Evolutionary conservation across 2,797 vertebrate species (phyloP).

Genomic region (Pterois miles): DNA sequence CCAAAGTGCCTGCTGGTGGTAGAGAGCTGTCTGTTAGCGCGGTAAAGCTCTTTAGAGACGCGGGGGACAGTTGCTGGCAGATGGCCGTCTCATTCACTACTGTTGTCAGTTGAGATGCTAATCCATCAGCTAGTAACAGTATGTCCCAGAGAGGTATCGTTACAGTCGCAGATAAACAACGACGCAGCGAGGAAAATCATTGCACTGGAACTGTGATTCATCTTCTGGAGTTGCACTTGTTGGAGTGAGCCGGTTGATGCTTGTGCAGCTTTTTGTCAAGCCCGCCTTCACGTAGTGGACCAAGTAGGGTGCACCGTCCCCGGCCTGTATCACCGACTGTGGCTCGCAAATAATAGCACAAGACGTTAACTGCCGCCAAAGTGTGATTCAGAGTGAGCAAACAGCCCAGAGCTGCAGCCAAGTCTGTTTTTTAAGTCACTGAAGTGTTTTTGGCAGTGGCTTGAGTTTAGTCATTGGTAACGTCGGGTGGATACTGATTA

Average conservation of each 20-base stretch:
- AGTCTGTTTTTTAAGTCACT: conserved; percentile 53
- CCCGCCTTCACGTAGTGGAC: conserved; percentile 15
- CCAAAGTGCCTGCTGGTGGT: conserved; percentile 40
- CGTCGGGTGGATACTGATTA: conserved; percentile 11
- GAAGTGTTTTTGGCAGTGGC: conserved; percentile 55
- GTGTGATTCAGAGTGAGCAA: conserved; percentile 60
- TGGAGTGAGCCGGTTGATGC: conserved; percentile 25
- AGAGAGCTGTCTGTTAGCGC: conserved; percentile 35
- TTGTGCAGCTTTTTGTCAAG: conserved; percentile 22
- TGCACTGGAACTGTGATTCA: conserved; percentile 23
- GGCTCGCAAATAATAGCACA: conserved; percentile 38
- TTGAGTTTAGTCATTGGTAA: conserved; percentile 38
- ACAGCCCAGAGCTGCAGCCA: conserved; percentile 38
- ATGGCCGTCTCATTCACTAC: conserved; percentile 57
- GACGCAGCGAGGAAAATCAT: background rate
- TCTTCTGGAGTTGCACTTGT: conserved; percentile 40
- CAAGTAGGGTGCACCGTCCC: conserved; percentile 20
- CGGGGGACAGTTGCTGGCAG: conserved; percentile 59
- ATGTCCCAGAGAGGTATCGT: conserved; percentile 20
- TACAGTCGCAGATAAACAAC: conserved; percentile 9
- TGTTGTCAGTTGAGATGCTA: conserved; percentile 52
- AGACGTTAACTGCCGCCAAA: conserved; percentile 56
- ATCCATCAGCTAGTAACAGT: conserved; percentile 50
- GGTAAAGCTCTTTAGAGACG: conserved; percentile 53
- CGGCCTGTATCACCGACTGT: conserved; percentile 41